Evolutionary conservation across 2,888 invertebrate species (phyloP).

Genomic region (Ctena decussata): DNA sequence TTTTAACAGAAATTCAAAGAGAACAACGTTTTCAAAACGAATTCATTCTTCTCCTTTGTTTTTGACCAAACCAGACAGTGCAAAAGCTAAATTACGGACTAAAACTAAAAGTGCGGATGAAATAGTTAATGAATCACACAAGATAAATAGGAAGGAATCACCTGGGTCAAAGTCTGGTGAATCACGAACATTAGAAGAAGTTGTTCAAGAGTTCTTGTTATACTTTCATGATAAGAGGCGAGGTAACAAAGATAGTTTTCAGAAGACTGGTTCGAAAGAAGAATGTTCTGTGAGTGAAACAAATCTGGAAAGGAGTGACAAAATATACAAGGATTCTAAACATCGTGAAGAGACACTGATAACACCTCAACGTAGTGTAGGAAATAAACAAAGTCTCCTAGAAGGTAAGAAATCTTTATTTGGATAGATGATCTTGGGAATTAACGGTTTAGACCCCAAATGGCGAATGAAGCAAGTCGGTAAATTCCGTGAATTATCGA

Average conservation of each 20-base stretch:
- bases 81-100: not conserved
- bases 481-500: no score
- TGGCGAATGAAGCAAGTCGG: no score
- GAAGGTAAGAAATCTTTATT: no score
- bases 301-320: no score
- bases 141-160: not conserved
- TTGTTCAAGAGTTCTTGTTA: constrained; percentile 33
- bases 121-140: not conserved
- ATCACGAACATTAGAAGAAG: constrained; percentile 14
- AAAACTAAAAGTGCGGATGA: not conserved
- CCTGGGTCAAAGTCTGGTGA: not conserved
- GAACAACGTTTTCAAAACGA: not conserved
- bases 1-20: no score
- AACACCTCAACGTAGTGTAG: no score
- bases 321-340: no score
- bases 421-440: no score
- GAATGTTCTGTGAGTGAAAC: no score
- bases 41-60: not conserved
- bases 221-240: constrained; percentile 27
- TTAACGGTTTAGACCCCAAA: no score
- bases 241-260: not conserved
- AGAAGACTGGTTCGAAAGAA: not conserved
- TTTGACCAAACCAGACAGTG: not conserved
- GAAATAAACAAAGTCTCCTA: no score
- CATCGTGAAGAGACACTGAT: no score